Conservation (phyloP, 2,888 invertebrate species). For the Limnephilus auricula region DNA sequence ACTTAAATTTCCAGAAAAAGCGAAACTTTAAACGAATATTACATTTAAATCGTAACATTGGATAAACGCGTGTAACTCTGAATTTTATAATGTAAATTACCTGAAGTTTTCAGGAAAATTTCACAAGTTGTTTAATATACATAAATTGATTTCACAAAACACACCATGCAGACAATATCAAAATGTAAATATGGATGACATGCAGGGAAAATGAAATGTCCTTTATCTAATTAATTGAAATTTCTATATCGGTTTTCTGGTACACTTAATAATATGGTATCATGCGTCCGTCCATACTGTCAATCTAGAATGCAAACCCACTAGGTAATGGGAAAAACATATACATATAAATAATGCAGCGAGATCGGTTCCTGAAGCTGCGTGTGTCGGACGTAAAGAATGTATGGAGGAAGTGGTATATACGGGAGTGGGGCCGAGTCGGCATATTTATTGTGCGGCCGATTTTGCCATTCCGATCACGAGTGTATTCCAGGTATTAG, state of each 20-base stretch:
- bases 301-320: slow-evolving; percentile 41
- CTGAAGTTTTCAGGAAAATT: not conserved
- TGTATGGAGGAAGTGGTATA: slow-evolving; percentile 41
- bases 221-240: not conserved
- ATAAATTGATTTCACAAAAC: not conserved
- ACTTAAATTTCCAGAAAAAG: not conserved
- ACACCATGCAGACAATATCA: slow-evolving; percentile 35
- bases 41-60: not conserved
- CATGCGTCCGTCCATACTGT: slow-evolving; percentile 54
- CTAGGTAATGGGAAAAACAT: slow-evolving; percentile 56
- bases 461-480: slow-evolving; percentile 57
- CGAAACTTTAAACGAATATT: not conserved
- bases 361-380: slow-evolving; percentile 58
- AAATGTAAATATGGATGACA: slow-evolving; percentile 31
- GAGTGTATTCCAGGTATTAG: slow-evolving; percentile 43
- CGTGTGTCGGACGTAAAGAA: slow-evolving; percentile 45
- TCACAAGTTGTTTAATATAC: not conserved
- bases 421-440: slow-evolving; percentile 51
- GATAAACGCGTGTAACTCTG: not conserved
- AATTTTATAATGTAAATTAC: not conserved
- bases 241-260: slow-evolving; percentile 15
- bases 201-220: slow-evolving; percentile 27
- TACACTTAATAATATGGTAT: slow-evolving; percentile 47
- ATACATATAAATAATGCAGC: slow-evolving; percentile 61
- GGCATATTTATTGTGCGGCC: slow-evolving; percentile 60